These are phyloP conservation scores for Julus scandinavius DNA, from an alignment of 2,888 invertebrate genomes.

Conservation along the genomic window DNA sequence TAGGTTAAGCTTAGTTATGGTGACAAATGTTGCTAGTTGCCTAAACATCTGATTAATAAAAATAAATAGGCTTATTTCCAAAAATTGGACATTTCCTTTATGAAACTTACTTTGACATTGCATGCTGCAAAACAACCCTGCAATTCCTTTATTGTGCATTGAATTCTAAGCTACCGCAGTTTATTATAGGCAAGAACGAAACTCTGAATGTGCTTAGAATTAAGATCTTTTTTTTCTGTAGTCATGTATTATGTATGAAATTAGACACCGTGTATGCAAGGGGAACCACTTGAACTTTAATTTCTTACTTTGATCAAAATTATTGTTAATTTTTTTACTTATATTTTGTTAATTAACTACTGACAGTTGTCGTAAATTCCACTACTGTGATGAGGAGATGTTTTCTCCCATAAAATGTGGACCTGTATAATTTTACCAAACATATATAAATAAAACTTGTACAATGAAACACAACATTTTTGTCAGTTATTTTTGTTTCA, in stretches of 20 bases:
- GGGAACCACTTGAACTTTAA: slow-evolving; percentile 31
- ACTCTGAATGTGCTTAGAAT: background rate
- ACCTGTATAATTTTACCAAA: slow-evolving; percentile 26
- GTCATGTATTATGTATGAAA: slow-evolving; percentile 33
- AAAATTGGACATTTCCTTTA: background rate
- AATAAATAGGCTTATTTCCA: background rate
- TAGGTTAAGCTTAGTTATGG: slow-evolving; percentile 22
- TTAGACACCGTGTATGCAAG: slow-evolving; percentile 25
- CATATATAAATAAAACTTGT: slow-evolving; percentile 33
- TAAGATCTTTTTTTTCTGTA: slow-evolving; percentile 1
- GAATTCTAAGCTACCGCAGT: slow-evolving; percentile 1
- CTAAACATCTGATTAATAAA: slow-evolving; percentile 5
- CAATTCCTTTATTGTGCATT: slow-evolving; percentile 11
- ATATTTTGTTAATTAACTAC: slow-evolving; percentile 31
- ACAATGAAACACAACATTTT: background rate
- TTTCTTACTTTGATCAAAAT: slow-evolving; percentile 30
- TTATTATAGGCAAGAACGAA: slow-evolving; percentile 28
- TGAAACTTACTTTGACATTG: background rate
- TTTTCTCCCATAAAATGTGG: slow-evolving; percentile 33
- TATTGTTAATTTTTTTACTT: slow-evolving; percentile 19
- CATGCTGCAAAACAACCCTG: slow-evolving; percentile 15
- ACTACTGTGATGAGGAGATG: slow-evolving; percentile 33
- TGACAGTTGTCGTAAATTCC: slow-evolving; percentile 33
- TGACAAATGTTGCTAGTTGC: slow-evolving; percentile 5
- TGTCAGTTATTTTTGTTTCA: background rate